Evolutionary conservation across 2,888 invertebrate genomes (phyloP), one percentile per base, ranked within the genome.

Genomic region (Ganaspis brasiliensis): DNA sequence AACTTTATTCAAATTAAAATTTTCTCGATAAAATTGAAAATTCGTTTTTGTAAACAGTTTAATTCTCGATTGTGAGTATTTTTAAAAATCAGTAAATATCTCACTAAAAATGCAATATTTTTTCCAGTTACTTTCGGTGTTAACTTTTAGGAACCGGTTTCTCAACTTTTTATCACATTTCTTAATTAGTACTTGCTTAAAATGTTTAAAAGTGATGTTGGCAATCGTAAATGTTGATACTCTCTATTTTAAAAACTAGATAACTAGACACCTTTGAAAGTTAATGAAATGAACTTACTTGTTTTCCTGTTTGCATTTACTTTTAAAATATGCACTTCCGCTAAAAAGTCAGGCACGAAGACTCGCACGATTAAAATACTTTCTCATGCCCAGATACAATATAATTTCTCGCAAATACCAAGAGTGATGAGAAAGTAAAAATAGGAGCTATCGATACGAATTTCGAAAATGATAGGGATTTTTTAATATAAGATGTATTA

Each of bases 361-460:
- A 45, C 45, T 45, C 67, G 1, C 26, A 67, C 67, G 67, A 45
- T 67, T 67, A 67, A 67, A 67, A 67, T 67, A 67, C 67, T 67
- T 67, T 67, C 67, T 67, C 67, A 67, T 67, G 45, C 9, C 67
- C 67, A 67, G 45, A n/a, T 24, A 45, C 40, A 67, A 67, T 45
- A 40, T 26, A 67, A 45, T 67, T 67, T 21, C 67, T 45, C 45
- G 24, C 45, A 8, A 40, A n/a, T 10, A 40, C 19, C 12, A 67
- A 24, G 45, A 67, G 21, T 67, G 45, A 45, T 67, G 67, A 67
- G 67, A 67, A 67, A 67, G 67, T 45, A 67, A 45, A 40, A 45
- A 26, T 67, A 26, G 24, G 40, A 8, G 9, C n/a, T n/a, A 24
- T 45, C 8, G 9, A 45, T 61, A 67, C 2, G n/a, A n/a, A 40